phyloP scores from a whole-genome alignment of 37 sponge, comb jelly and placozoan species.

The Beroe forskalii region DNA sequence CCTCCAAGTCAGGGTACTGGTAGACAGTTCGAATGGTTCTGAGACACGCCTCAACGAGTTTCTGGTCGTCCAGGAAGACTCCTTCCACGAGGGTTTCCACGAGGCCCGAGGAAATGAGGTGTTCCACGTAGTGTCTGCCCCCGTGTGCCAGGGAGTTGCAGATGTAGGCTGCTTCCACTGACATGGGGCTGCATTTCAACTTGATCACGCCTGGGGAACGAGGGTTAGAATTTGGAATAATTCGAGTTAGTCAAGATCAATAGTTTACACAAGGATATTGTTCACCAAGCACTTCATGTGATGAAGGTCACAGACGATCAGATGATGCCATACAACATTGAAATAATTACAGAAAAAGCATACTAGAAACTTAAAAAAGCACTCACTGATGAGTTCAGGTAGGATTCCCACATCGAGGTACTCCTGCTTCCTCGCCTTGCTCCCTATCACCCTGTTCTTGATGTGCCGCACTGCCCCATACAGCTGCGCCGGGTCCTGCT shows the following conservation, averaged over 20 bases:
- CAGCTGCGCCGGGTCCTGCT: conserved; percentile 24
- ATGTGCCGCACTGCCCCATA: conserved; percentile 43
- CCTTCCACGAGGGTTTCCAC: conserved; percentile 8
- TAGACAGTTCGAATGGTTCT: conserved; percentile 70
- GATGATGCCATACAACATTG: too few species aligned
- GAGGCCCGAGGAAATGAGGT: conserved; percentile 11
- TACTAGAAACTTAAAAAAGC: too few species aligned
- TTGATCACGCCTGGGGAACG: conserved; percentile 9
- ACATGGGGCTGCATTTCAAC: background rate
- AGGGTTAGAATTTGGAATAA: background rate
- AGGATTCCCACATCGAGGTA: conserved; percentile 38
- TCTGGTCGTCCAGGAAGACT: conserved; percentile 6
- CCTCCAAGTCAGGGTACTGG: conserved; percentile 32
- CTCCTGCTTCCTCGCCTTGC: conserved; percentile 1
- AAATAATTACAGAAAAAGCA: too few species aligned
- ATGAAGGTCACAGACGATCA: too few species aligned
- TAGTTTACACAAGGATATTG: too few species aligned
- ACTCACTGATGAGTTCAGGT: conserved; percentile 45
- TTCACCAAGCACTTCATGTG: background rate
- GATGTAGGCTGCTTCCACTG: conserved; percentile 40
- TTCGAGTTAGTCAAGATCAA: too few species aligned
- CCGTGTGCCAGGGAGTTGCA: conserved; percentile 65
- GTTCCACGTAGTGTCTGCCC: conserved; percentile 13
- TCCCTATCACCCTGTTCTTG: conserved; percentile 63
- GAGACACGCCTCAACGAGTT: conserved; percentile 60